phyloP scores from a whole-genome alignment of 1,140 invertebrate genomes.

The Drosophila novamexicana region DNA sequence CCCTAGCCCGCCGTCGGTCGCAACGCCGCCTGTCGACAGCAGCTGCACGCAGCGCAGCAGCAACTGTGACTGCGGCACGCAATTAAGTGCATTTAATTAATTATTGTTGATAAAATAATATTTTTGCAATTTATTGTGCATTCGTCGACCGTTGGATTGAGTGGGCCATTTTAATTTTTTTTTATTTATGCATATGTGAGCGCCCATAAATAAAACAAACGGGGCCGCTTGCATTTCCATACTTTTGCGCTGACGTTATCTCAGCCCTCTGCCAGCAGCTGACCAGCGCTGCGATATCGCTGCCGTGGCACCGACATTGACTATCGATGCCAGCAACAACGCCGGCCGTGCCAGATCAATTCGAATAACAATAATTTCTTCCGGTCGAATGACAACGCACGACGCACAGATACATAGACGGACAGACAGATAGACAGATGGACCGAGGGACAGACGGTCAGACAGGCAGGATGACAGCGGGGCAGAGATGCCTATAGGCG shows the following conservation, averaged over 20 bases:
- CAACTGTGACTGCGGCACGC: conserved; percentile 69
- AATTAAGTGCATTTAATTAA: conserved; percentile 83
- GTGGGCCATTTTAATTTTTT: conserved; percentile 33
- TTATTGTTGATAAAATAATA: conserved; percentile 84
- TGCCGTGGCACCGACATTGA: conserved; percentile 50
- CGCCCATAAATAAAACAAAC: conserved; percentile 68
- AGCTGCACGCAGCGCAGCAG: conserved; percentile 47
- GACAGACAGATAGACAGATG: conserved; percentile 23
- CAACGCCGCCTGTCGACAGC: conserved; percentile 22
- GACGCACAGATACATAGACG: conserved; percentile 35
- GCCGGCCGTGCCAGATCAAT: conserved; percentile 66
- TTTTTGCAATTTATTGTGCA: conserved; percentile 81
- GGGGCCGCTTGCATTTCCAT: conserved; percentile 28
- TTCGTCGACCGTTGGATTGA: conserved; percentile 45
- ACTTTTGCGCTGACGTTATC: conserved; percentile 70
- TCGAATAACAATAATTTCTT: conserved; percentile 83
- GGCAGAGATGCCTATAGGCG: conserved; percentile 41
- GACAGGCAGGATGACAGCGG: background rate
- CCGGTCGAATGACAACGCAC: conserved; percentile 69
- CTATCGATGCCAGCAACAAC: conserved; percentile 62
- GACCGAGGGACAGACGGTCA: conserved; percentile 25
- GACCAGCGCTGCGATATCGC: conserved; percentile 58
- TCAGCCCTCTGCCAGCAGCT: conserved; percentile 61
- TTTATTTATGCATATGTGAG: conserved; percentile 78
- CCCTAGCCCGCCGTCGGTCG: background rate